These are phyloP conservation scores for Montipora foliosa DNA, from an alignment of 64 coral and sea anemone species.

Conservation along the genomic window DNA sequence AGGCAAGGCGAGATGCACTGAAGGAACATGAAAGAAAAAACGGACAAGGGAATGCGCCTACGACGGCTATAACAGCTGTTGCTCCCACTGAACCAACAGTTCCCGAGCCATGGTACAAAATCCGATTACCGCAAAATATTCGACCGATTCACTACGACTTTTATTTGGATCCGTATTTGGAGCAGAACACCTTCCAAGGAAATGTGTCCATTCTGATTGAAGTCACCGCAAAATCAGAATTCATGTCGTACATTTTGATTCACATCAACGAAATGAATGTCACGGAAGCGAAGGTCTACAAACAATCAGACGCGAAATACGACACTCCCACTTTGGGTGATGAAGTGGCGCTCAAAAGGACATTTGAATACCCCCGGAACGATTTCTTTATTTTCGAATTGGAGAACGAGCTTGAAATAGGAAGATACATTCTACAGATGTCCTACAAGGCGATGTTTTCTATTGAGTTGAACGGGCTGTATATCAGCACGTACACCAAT, in stretches of 20 bases:
- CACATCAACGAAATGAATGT: slow-evolving; percentile 89
- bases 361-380: slow-evolving; percentile 66
- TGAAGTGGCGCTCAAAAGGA: slow-evolving; percentile 29
- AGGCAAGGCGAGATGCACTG: slow-evolving; percentile 53
- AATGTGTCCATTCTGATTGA: slow-evolving; percentile 49
- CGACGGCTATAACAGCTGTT: background rate
- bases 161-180: slow-evolving; percentile 67
- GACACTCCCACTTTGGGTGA: background rate
- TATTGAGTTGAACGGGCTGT: slow-evolving; percentile 82
- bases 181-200: slow-evolving; percentile 61
- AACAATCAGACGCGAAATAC: background rate
- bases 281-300: slow-evolving; percentile 42
- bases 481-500: slow-evolving; percentile 86
- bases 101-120: slow-evolving; percentile 66
- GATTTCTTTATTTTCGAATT: slow-evolving; percentile 84
- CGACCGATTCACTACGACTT: slow-evolving; percentile 70
- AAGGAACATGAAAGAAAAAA: background rate
- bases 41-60: background rate
- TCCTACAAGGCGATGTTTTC: slow-evolving; percentile 66
- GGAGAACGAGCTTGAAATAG: slow-evolving; percentile 50
- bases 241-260: slow-evolving; percentile 71
- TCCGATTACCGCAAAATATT: slow-evolving; percentile 69
- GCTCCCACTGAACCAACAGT: slow-evolving; percentile 36
- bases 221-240: slow-evolving; percentile 57
- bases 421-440: slow-evolving; percentile 80